Evolutionary conservation across 1,140 invertebrate species (phyloP), one percentile per base, ranked within the genome.

Genomic region (Pinna nobilis): DNA sequence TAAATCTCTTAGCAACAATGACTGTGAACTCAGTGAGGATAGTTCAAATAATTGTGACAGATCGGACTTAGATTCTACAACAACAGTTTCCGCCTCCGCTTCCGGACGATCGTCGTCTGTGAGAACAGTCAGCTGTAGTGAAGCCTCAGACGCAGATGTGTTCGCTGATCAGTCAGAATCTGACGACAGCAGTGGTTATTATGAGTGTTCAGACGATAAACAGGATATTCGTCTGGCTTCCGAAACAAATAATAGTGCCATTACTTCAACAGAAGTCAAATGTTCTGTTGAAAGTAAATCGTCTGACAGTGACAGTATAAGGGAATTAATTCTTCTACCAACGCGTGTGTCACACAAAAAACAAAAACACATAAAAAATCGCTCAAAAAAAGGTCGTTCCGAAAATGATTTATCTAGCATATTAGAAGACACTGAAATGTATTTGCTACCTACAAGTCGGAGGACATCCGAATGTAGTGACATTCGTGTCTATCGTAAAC

Each of bases 171-270:
- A 71, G 33, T 81, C 76, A 15, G 77, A 74, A 49, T 81, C 77
- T 20, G 83, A 79, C 28, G 80, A 82, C 68, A 80, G 77, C 44
- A 78, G 77, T 47, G 82, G 76, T 25, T 79, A 79, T 73, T 79
- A 78, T 63, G 81, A 81, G 11, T 80, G 75, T 35, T 6, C 66
- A 25, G 68, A 74, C 0, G 72, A 79, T 44, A 68, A 67, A 44
- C 18, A 23, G 9, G 65, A 63, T 28, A 15, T n/a, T 37, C 61
- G 44, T n/a, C 23, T 49, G 13, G 49, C n/a, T 53, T 53, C 66
- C 18, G 68, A 67, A 63, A 41, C 57, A 13, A 0, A 39, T 15
- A 37, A 9, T 37, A 2, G 15, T 25, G 51, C 63, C 23, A 51
- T 67, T 2, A 55, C 65, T 32, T 50, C 49, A 44, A 39, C 49